Evolutionary conservation across 2,888 invertebrate species (phyloP).

Genomic region (Drosophila formosana): DNA sequence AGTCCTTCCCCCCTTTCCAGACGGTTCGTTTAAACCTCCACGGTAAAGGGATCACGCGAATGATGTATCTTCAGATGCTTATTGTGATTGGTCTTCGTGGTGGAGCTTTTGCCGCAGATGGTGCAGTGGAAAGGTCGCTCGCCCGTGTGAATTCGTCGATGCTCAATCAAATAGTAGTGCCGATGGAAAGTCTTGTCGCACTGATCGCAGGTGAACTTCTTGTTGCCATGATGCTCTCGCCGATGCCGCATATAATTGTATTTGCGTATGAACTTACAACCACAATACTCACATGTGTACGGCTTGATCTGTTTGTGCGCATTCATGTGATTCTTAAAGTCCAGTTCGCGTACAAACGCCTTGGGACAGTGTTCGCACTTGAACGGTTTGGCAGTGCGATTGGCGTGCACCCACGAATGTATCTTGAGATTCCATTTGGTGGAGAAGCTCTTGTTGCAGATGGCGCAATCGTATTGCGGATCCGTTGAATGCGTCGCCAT

Average conservation of each 20-base stretch:
- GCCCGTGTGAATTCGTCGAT: slow-evolving; percentile 94
- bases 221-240: slow-evolving; percentile 92
- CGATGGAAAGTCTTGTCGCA: slow-evolving; percentile 95
- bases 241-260: slow-evolving; percentile 95
- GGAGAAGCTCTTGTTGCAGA: slow-evolving; percentile 94
- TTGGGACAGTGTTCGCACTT: slow-evolving; percentile 94
- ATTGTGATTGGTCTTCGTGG: slow-evolving; percentile 95
- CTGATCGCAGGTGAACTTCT: slow-evolving; percentile 90
- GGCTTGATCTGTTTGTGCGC: slow-evolving; percentile 93
- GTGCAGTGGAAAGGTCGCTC: slow-evolving; percentile 92
- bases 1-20: slow-evolving; percentile 13
- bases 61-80: slow-evolving; percentile 96
- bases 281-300: slow-evolving; percentile 95
- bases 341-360: slow-evolving; percentile 93
- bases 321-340: slow-evolving; percentile 93
- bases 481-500: slow-evolving; percentile 91
- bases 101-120: slow-evolving; percentile 95
- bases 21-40: slow-evolving; percentile 87
- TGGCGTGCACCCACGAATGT: slow-evolving; percentile 95
- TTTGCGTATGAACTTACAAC: slow-evolving; percentile 94
- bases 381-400: slow-evolving; percentile 92
- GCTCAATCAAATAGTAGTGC: slow-evolving; percentile 94
- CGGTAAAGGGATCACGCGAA: slow-evolving; percentile 93
- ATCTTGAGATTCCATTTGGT: slow-evolving; percentile 96
- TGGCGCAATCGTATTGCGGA: slow-evolving; percentile 92